phyloP scores from a whole-genome alignment of 1,140 invertebrate species.

The Pachypeltis micranthus region DNA sequence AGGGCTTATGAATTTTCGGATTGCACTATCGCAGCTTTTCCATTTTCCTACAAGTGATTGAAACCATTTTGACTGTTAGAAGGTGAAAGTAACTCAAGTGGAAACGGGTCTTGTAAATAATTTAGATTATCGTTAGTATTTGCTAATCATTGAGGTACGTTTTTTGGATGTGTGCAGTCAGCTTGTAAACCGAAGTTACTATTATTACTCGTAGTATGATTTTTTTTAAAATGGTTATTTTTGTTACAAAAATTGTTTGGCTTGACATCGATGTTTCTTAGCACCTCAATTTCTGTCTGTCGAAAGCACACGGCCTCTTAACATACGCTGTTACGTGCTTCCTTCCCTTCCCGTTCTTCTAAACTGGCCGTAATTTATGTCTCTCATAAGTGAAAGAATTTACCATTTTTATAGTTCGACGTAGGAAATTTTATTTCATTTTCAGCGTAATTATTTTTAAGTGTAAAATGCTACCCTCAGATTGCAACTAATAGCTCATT shows the following conservation, averaged over 20 bases:
- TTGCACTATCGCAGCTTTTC: background rate
- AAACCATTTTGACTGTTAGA: background rate
- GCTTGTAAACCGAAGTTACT: background rate
- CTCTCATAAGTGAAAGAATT: no score
- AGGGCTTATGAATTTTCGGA: background rate
- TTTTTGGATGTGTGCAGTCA: background rate
- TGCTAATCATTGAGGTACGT: background rate
- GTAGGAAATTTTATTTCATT: no score
- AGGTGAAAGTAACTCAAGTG: background rate
- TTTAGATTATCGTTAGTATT: background rate
- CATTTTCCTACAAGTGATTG: constrained; percentile 1
- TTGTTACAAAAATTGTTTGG: no score
- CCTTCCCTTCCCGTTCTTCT: no score
- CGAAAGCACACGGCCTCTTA: background rate
- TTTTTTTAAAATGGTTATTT: no score
- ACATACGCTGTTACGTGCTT: no score
- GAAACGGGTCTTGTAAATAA: constrained; percentile 4
- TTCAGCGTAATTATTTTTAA: no score
- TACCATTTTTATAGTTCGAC: no score
- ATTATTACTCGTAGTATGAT: no score
- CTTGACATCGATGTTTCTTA: background rate
- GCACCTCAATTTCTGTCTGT: background rate
- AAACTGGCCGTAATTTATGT: no score
- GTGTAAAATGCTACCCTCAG: no score
- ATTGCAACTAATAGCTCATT: no score